These are phyloP conservation scores for Nemoura dubitans DNA, from an alignment of 2,888 invertebrate genomes.

Conservation along the genomic window DNA sequence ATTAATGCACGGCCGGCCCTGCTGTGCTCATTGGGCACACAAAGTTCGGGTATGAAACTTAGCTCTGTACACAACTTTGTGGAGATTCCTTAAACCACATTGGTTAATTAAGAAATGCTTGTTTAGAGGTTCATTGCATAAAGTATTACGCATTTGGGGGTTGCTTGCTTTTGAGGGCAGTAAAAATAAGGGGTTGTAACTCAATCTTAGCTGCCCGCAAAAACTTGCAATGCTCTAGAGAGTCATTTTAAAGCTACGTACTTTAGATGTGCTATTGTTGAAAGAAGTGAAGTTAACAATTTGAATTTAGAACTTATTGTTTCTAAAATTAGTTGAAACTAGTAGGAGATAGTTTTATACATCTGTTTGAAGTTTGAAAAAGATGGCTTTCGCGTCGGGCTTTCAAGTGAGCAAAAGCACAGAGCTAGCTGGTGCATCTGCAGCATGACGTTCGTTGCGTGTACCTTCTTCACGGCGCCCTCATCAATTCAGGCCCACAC, in stretches of 20 bases:
- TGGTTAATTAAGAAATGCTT: slow-evolving; percentile 49
- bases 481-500: too few relatives aligned
- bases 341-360: neutral
- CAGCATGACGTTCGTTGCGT: too few relatives aligned
- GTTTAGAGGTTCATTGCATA: slow-evolving; percentile 37
- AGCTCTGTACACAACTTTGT: slow-evolving; percentile 29
- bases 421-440: too few relatives aligned
- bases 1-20: neutral
- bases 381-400: too few relatives aligned
- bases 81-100: slow-evolving; percentile 44
- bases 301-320: neutral
- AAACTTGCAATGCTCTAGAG: slow-evolving; percentile 26
- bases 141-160: slow-evolving; percentile 33
- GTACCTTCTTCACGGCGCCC: too few relatives aligned
- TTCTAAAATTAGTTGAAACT: neutral
- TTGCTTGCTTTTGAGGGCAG: slow-evolving; percentile 35
- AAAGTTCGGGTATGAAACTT: slow-evolving; percentile 23
- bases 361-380: neutral
- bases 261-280: neutral
- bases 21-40: neutral
- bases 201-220: slow-evolving; percentile 28
- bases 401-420: too few relatives aligned
- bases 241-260: slow-evolving; percentile 14
- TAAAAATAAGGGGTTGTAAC: slow-evolving; percentile 38
- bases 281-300: slow-evolving; percentile 1